Evolutionary conservation across 2,888 invertebrate species (phyloP).

Genomic region (Lissocephala sabroskyi): DNA sequence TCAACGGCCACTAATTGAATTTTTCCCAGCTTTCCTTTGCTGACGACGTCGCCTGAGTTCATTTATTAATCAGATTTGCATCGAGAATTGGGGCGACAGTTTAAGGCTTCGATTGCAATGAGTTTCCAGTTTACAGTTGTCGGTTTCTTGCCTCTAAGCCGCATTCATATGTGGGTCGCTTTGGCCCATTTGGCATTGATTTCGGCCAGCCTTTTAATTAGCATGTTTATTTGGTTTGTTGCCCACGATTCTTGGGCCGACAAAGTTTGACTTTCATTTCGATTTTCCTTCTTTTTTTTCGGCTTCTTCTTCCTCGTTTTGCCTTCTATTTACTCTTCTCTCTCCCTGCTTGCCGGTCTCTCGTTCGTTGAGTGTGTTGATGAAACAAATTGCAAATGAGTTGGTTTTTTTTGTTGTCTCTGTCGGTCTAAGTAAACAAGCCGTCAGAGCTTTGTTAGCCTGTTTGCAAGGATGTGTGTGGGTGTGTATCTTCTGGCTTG

Average conservation of each 20-base stretch:
- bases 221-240: slow-evolving; percentile 55
- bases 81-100: too few species aligned
- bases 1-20: slow-evolving; percentile 59
- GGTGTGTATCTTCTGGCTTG: slow-evolving; percentile 34
- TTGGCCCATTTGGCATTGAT: slow-evolving; percentile 22
- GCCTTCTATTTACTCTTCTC: too few species aligned
- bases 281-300: too few species aligned
- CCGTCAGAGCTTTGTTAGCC: slow-evolving; percentile 19
- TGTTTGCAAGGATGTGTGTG: too few species aligned
- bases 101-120: too few species aligned
- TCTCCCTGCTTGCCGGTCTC: too few species aligned
- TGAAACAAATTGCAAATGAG: slow-evolving; percentile 63
- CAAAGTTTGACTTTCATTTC: too few species aligned
- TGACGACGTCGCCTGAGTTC: slow-evolving; percentile 23
- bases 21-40: slow-evolving; percentile 7
- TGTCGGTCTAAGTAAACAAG: slow-evolving; percentile 44
- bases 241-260: too few species aligned
- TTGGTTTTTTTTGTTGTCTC: slow-evolving; percentile 19
- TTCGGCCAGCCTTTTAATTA: slow-evolving; percentile 47
- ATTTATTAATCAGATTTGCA: slow-evolving; percentile 67
- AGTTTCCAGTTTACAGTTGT: too few species aligned
- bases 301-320: too few species aligned
- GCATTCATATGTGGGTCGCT: too few species aligned
- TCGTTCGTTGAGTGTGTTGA: slow-evolving; percentile 42
- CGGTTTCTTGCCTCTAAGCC: slow-evolving; percentile 1